phyloP scores from a whole-genome alignment of 92 coral and sea anemone species.

The Diadumene lineata region DNA sequence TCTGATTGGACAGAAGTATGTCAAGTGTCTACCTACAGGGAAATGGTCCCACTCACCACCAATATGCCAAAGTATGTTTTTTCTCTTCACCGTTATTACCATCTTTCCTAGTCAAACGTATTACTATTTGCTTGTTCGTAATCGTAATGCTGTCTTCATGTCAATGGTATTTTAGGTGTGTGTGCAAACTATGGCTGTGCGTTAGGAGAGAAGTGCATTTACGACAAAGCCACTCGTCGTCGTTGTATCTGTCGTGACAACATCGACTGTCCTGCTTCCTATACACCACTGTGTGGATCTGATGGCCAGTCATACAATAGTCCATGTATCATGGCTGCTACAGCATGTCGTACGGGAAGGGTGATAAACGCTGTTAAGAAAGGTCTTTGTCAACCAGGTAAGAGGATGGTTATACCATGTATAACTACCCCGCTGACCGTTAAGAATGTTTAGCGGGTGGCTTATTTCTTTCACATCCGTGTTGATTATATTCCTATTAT shows the following conservation, averaged over 20 bases:
- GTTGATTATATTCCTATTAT: no score
- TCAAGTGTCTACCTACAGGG: conserved; percentile 39
- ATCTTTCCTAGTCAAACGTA: no score
- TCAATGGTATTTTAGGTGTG: conserved; percentile 33
- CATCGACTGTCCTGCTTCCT: conserved; percentile 64
- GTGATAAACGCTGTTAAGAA: conserved; percentile 29
- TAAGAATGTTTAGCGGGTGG: no score
- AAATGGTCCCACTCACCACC: conserved; percentile 50
- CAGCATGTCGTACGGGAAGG: conserved; percentile 62
- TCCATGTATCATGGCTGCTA: conserved; percentile 82
- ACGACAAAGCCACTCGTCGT: conserved; percentile 25
- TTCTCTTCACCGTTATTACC: background rate
- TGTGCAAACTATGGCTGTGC: conserved; percentile 49
- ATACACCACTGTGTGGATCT: conserved; percentile 78
- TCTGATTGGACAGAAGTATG: conserved; percentile 25
- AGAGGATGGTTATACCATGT: no score
- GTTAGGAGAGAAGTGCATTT: conserved; percentile 66
- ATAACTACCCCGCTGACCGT: no score
- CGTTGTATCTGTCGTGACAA: conserved; percentile 72
- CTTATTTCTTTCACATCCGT: no score
- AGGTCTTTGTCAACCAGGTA: conserved; percentile 76
- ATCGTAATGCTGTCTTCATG: background rate
- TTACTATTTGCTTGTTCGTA: background rate
- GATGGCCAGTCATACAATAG: conserved; percentile 79
- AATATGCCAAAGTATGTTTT: conserved; percentile 32